Conservation (phyloP, 1,140 invertebrate species). For the Apis mellifera region DNA sequence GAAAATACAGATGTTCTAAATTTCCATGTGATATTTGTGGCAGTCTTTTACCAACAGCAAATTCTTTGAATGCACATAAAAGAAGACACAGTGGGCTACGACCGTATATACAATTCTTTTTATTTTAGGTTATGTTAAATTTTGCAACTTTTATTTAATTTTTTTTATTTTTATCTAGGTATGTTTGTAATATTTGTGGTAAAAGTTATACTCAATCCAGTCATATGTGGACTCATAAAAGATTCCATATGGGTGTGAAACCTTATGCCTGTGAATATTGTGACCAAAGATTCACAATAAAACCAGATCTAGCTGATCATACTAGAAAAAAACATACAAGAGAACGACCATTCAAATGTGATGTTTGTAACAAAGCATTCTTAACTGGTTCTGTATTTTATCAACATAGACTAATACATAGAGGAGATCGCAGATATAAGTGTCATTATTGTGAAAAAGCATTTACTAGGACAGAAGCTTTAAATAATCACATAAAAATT, state of each 20-base stretch:
- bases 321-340: constrained; percentile 86
- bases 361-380: constrained; percentile 87
- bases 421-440: constrained; percentile 89
- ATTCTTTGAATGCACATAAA: constrained; percentile 75
- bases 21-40: constrained; percentile 68
- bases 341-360: constrained; percentile 87
- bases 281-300: constrained; percentile 84
- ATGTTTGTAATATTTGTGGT: constrained; percentile 83
- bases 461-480: constrained; percentile 83
- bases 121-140: background rate
- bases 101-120: constrained; percentile 74
- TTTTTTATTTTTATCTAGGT: background rate
- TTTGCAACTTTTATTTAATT: background rate
- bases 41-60: constrained; percentile 71
- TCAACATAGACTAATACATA: constrained; percentile 89
- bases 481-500: constrained; percentile 85
- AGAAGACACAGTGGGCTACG: constrained; percentile 80
- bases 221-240: constrained; percentile 84
- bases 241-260: constrained; percentile 84
- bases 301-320: constrained; percentile 86
- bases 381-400: constrained; percentile 88
- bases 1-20: constrained; percentile 67
- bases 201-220: constrained; percentile 84
- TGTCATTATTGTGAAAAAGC: constrained; percentile 85
- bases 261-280: constrained; percentile 84